Base-by-base conservation (phyloP, 2,797 vertebrate genomes). In the Borostomias antarcticus region DNA sequence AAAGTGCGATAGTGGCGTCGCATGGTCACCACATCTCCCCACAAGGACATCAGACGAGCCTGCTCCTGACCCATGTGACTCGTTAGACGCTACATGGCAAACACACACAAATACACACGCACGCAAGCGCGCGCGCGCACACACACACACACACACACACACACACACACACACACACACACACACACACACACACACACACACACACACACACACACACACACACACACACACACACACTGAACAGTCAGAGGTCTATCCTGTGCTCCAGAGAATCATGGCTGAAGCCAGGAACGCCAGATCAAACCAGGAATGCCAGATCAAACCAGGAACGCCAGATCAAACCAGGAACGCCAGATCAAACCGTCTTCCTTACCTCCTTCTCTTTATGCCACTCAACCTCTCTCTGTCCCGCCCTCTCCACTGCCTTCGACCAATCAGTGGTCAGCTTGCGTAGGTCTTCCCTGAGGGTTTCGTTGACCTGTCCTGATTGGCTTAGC, bases 21-120 rank as follows among this genome's bases (percentile, higher is more conserved):
- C 68, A 98, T 94, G 17, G 85, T 87, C 32, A 96, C 90, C 11
- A 94, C 93, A 47, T 90, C 83, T 15, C 89, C 88, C 96, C 96
- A 98, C 0, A 98, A 72, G 2, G 82, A 48, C 57, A 97, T 84
- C 21, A 96, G 82, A 17, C 85, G 89, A 32, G 77, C 67, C 3
- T 89, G 93, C 28, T 96, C 93, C 63, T 90, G 89, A 50, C 74
- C 78, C 28, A 90, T 23, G 50, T 89, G 86, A 66, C 2, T 86
- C 8, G 87, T 85, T 54, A 86, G 87, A 72, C 81, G 60, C 96
- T 95, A 72, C 73, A 19, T 13, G 28, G 1, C 62, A 13, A 72
- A n/a, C n/a, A n/a, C n/a, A n/a, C n/a, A n/a, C n/a, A n/a, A n/a
- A n/a, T n/a, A n/a, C n/a, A n/a, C n/a, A n/a, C n/a, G n/a, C n/a